Evolutionary conservation across 2,888 invertebrate species (phyloP), one percentile per base, ranked within the genome.

Genomic region (Neoascia interrupta): DNA sequence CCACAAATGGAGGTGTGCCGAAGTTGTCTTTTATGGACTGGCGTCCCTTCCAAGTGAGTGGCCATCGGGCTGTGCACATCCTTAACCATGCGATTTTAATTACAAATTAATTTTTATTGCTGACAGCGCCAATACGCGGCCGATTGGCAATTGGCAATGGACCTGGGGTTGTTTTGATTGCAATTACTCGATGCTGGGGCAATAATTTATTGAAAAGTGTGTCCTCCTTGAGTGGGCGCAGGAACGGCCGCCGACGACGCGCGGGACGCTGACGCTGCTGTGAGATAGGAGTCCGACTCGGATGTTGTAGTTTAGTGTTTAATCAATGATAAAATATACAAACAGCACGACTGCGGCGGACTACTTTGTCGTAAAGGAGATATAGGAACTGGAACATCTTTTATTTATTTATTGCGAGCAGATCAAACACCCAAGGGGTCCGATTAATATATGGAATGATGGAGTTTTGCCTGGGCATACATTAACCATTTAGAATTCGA

Each of bases 101-200:
- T 70, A 75, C 70, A 70, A 75, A 75, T 75, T 75, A 75, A 75
- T 75, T 75, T 75, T 75, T 75, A 75, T 70, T 75, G 63, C 75
- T 75, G 75, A 75, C 75, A 75, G 70, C 51, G n/a, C n/a, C n/a
- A n/a, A n/a, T n/a, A n/a, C n/a, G n/a, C n/a, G n/a, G n/a, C n/a
- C n/a, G n/a, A n/a, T n/a, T n/a, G n/a, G n/a, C 43, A 75, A 70
- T 70, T 58, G 63, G 41, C 49, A 58, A 51, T 31, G 43, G 34
- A 26, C 75, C 70, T 37, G 56, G 10, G 26, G 63, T 43, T 75
- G 75, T 70, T 75, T 70, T 70, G 75, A 75, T 75, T 70, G 75
- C 75, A 69, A 75, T 75, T 75, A 69, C 37, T 75, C 75, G 75
- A 75, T 70, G 63, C 43, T 54, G 36, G n/a, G n/a, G 51, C 63